phyloP scores from a whole-genome alignment of 1,140 invertebrate genomes.

The Trichomalopsis sarcophagae region DNA sequence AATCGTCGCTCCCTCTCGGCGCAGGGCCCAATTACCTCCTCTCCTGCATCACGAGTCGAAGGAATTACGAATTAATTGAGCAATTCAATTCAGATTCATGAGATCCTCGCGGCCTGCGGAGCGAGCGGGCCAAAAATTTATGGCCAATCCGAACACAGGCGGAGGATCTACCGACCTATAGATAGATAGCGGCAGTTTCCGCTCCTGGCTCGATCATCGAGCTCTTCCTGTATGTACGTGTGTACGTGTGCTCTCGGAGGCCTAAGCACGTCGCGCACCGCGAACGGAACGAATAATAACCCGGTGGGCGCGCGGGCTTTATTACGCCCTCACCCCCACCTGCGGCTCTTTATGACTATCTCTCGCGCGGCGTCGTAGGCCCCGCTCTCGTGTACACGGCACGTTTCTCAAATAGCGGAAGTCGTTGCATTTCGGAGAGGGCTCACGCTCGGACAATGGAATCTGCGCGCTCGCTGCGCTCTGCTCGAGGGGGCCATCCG shows the following conservation, averaged over 20 bases:
- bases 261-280: conserved; percentile 20
- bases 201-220: conserved; percentile 13
- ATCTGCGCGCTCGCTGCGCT: background rate
- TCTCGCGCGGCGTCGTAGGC: background rate
- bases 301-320: background rate
- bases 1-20: background rate
- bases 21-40: conserved; percentile 30
- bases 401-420: conserved; percentile 50
- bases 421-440: conserved; percentile 49
- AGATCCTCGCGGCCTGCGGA: background rate
- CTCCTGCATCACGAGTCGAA: background rate
- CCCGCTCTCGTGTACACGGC: background rate
- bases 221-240: background rate
- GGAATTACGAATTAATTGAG: conserved; percentile 50
- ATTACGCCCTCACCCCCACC: conserved; percentile 27
- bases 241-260: background rate
- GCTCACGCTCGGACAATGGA: background rate
- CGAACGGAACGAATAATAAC: conserved; percentile 47
- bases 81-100: conserved; percentile 51
- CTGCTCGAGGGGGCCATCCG: background rate
- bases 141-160: background rate
- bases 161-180: background rate
- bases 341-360: conserved; percentile 23
- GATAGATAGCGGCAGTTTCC: background rate
- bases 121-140: conserved; percentile 30